phyloP scores from a whole-genome alignment of 2,888 invertebrate genomes.

The Rutpela maculata region DNA sequence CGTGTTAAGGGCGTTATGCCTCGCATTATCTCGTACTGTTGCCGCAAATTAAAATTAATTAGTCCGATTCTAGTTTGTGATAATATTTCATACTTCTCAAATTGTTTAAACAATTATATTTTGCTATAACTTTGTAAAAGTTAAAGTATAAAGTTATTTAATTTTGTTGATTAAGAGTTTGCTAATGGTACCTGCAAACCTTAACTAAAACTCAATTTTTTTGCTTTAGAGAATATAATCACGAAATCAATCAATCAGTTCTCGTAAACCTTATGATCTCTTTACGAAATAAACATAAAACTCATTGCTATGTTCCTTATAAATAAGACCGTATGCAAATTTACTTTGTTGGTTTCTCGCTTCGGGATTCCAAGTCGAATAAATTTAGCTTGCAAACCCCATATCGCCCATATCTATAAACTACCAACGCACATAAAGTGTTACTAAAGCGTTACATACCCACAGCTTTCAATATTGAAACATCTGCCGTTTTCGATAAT shows the following conservation, averaged over 20 bases:
- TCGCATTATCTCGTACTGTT: no score
- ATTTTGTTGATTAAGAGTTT: no score
- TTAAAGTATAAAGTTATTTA: no score
- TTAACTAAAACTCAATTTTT: no score
- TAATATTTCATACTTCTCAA: no score
- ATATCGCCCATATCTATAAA: neutral
- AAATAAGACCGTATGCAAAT: neutral
- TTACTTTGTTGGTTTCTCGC: neutral
- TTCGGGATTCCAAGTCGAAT: neutral
- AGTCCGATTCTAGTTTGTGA: no score
- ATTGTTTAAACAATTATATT: no score
- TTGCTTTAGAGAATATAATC: no score
- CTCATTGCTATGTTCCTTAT: neutral
- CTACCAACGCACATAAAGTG: neutral
- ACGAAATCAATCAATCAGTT: neutral
- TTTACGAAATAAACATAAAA: neutral
- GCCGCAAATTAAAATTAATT: no score
- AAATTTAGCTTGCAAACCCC: slow-evolving; percentile 10
- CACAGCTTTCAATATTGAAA: slow-evolving; percentile 11
- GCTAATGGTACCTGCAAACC: no score
- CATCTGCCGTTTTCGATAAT: slow-evolving; percentile 20
- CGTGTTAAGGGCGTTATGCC: no score
- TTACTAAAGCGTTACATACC: slow-evolving; percentile 6
- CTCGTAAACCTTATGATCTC: neutral
- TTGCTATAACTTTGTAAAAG: no score